Percentiles rank a stretch among this genome's conserved stretches.
Conservation (phyloP, 2,888 invertebrate genomes). For the Acanthopleura granulata region DNA sequence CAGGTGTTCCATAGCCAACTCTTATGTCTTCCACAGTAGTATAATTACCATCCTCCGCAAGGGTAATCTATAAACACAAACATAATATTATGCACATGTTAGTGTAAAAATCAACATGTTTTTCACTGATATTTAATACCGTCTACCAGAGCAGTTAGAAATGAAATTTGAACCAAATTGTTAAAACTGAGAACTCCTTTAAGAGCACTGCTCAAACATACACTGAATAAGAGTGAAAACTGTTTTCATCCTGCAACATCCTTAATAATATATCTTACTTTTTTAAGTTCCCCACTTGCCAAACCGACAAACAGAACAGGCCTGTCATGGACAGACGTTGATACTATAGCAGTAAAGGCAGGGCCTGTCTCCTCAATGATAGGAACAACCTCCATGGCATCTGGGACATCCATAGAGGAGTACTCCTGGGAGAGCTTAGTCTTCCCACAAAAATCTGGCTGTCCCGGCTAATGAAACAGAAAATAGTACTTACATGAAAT, state of each 20-base stretch:
- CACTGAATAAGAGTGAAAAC: not conserved
- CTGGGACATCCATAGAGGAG: slow-evolving; percentile 85
- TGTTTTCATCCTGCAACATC: too few relatives aligned
- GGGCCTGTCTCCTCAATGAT: slow-evolving; percentile 82
- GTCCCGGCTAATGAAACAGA: not conserved
- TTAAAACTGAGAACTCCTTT: too few relatives aligned
- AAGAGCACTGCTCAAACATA: not conserved
- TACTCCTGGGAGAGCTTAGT: slow-evolving; percentile 39
- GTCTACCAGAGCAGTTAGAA: too few relatives aligned
- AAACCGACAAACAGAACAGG: slow-evolving; percentile 97
- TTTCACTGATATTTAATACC: too few relatives aligned
- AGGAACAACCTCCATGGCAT: slow-evolving; percentile 88
- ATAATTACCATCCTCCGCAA: slow-evolving; percentile 33
- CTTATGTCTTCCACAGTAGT: slow-evolving; percentile 37
- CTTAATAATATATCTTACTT: slow-evolving; percentile 74
- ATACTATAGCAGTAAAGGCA: slow-evolving; percentile 90
- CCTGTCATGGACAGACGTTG: slow-evolving; percentile 93
- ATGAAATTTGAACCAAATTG: too few relatives aligned
- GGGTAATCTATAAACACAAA: slow-evolving; percentile 38
- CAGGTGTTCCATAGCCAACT: slow-evolving; percentile 38
- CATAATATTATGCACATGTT: too few relatives aligned
- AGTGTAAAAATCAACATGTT: too few relatives aligned
- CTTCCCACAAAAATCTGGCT: slow-evolving; percentile 44
- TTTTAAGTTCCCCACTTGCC: slow-evolving; percentile 89
- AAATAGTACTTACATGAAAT: not conserved